Conservation (phyloP, 2,113 vertebrate species). For the Cryptotis parvus region DNA sequence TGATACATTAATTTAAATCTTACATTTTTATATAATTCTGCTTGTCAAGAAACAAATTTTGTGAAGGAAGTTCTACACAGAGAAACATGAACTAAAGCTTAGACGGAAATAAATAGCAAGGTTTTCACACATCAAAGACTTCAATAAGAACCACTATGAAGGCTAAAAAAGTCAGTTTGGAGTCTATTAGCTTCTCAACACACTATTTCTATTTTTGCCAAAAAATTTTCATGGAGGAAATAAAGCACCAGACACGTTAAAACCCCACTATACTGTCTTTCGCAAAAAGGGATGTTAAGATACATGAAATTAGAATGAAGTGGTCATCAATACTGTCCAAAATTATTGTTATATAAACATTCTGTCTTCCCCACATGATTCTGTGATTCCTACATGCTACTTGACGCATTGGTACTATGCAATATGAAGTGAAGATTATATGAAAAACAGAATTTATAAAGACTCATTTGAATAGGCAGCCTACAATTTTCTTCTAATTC, state of each 20-base stretch:
- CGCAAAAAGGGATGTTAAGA: neutral
- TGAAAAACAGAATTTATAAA: neutral
- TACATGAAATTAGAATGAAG: neutral
- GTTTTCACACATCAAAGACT: neutral
- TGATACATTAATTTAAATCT: neutral
- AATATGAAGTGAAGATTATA: neutral
- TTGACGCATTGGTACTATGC: neutral
- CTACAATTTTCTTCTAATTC: neutral
- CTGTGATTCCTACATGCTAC: neutral
- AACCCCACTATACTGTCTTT: neutral
- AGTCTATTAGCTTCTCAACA: neutral
- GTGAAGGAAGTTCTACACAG: no score
- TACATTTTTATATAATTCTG: no score
- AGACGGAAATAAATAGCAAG: neutral
- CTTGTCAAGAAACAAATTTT: no score
- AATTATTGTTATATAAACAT: conserved; percentile 1
- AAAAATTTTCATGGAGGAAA: neutral
- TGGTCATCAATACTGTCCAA: neutral
- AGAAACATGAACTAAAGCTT: no score
- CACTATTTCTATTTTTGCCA: neutral
- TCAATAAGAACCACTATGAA: neutral
- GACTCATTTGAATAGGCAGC: neutral
- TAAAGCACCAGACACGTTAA: neutral
- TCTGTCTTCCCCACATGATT: neutral
- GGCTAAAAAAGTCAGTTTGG: neutral